Conservation (phyloP, 2,888 invertebrate species). For the Cantharis nigra region DNA sequence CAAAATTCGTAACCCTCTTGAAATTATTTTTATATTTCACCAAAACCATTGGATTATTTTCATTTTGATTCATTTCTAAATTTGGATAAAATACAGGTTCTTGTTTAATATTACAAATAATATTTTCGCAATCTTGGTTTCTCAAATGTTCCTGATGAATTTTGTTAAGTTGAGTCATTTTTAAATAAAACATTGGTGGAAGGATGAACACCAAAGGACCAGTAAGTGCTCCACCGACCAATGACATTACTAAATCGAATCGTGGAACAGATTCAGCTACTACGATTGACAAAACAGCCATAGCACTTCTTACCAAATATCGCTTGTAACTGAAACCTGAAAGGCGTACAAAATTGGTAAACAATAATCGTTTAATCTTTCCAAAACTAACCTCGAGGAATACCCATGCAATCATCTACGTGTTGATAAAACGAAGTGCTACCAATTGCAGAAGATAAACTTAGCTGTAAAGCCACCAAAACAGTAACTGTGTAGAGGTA, state of each 20-base stretch:
- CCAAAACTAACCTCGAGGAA: constrained; percentile 69
- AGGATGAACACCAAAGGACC: constrained; percentile 84
- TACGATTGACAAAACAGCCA: constrained; percentile 73
- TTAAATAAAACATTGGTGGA: constrained; percentile 80
- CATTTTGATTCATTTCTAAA: background rate
- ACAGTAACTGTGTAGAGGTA: constrained; percentile 70
- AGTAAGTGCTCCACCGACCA: constrained; percentile 83
- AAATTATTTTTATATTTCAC: background rate
- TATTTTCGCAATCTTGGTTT: constrained; percentile 37
- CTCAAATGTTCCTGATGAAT: constrained; percentile 43
- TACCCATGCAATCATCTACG: constrained; percentile 74
- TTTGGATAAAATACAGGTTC: background rate
- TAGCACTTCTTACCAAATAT: constrained; percentile 69
- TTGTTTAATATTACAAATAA: constrained; percentile 12
- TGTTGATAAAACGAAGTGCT: constrained; percentile 83
- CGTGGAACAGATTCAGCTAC: constrained; percentile 82
- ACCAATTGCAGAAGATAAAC: constrained; percentile 76
- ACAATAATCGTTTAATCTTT: background rate
- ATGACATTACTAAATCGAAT: constrained; percentile 84
- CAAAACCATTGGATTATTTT: background rate
- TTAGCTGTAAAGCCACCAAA: constrained; percentile 76
- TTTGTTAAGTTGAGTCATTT: constrained; percentile 62
- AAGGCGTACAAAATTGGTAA: constrained; percentile 39
- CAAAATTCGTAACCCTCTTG: constrained; percentile 28
- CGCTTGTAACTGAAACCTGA: constrained; percentile 78